These are phyloP conservation scores for Alviniconcha marisindica DNA, from an alignment of 1,140 invertebrate species.

Conservation along the genomic window DNA sequence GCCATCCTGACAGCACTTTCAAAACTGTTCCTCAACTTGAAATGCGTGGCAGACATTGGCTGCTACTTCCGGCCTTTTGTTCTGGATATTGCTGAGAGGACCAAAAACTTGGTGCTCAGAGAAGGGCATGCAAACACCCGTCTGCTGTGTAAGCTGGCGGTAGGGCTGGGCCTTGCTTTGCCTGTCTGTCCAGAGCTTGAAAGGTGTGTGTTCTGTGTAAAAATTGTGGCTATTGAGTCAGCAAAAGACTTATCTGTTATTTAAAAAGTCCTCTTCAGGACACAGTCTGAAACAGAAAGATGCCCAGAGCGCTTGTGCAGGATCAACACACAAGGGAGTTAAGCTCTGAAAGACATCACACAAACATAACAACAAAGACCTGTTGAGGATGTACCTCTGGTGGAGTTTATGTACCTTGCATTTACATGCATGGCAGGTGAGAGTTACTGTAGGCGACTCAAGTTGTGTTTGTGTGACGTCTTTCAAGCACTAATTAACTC, in stretches of 20 bases:
- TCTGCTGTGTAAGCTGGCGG: slow-evolving; percentile 50
- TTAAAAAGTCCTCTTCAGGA: background rate
- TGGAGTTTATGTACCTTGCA: too few relatives aligned
- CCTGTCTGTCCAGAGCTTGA: slow-evolving; percentile 50
- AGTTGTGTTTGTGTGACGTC: too few relatives aligned
- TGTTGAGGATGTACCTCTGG: background rate
- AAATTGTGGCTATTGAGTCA: too few relatives aligned
- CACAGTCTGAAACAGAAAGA: background rate
- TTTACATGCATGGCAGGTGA: too few relatives aligned
- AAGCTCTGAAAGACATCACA: background rate
- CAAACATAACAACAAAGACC: background rate
- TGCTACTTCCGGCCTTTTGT: slow-evolving; percentile 50
- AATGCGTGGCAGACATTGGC: slow-evolving; percentile 58
- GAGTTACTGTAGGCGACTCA: too few relatives aligned
- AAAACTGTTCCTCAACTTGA: slow-evolving; percentile 49
- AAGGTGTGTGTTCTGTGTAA: slow-evolving; percentile 42
- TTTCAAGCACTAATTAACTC: too few relatives aligned
- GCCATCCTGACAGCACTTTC: slow-evolving; percentile 49
- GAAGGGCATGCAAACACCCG: slow-evolving; percentile 26
- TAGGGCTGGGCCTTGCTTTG: slow-evolving; percentile 55
- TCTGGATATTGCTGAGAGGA: slow-evolving; percentile 56
- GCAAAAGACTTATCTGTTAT: background rate
- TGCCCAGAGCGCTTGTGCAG: too few relatives aligned
- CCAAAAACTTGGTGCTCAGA: slow-evolving; percentile 35
- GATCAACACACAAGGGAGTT: background rate